A percentile compares a stretch with the other conserved stretches of the same genome.
phyloP scores from a whole-genome alignment of 2,113 vertebrate genomes.

The Bufo gargarizans region DNA sequence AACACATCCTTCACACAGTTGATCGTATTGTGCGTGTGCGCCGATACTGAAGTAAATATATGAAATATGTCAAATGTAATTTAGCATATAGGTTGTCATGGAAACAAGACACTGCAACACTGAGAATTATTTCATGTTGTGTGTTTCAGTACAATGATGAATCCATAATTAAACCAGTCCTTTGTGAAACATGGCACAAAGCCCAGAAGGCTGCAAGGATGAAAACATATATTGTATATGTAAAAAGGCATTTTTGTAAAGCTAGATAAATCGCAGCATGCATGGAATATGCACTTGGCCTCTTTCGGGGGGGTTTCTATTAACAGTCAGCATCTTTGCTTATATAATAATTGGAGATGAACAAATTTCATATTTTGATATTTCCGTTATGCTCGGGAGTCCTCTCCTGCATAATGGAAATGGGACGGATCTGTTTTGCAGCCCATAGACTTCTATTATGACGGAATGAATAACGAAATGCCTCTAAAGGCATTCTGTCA shows the following conservation, averaged over 20 bases:
- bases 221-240: not conserved
- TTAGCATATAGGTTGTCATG: not conserved
- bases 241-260: not conserved
- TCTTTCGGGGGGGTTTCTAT: not conserved
- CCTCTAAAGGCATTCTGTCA: too few species aligned
- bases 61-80: not conserved
- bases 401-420: too few species aligned
- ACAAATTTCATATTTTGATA: too few species aligned
- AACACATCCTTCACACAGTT: constrained; percentile 30
- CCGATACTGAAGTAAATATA: not conserved
- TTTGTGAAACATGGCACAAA: not conserved
- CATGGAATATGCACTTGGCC: not conserved
- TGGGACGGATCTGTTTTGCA: too few species aligned
- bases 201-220: not conserved
- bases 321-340: not conserved
- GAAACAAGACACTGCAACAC: not conserved
- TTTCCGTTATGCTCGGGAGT: too few species aligned
- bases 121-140: not conserved
- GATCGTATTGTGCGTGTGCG: not conserved
- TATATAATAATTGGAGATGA: not conserved
- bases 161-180: not conserved
- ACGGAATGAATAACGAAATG: too few species aligned
- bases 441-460: too few species aligned
- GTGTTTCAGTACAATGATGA: not conserved
- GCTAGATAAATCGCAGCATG: not conserved